Conservation (phyloP, 2,888 invertebrate genomes). For the Aphodius granarius region DNA sequence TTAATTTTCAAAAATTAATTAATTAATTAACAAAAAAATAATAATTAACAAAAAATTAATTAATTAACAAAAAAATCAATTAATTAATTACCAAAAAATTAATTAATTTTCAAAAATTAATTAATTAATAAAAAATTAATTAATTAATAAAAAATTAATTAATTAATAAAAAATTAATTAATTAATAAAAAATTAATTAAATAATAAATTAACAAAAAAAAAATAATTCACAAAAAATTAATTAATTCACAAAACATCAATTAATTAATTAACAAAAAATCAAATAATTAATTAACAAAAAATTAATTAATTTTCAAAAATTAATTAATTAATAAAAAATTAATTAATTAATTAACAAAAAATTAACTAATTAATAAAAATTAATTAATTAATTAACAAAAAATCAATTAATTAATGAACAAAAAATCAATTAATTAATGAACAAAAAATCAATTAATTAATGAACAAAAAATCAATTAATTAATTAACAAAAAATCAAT, state of each 20-base stretch:
- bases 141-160: background rate
- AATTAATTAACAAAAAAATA: background rate
- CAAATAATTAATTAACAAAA: too few species aligned
- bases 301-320: too few species aligned
- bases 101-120: background rate
- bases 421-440: background rate
- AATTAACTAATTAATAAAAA: slow-evolving; percentile 29
- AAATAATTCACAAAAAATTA: slow-evolving; percentile 18
- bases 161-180: background rate
- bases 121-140: background rate
- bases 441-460: background rate
- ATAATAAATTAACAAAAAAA: background rate
- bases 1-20: background rate
- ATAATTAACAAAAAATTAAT: background rate
- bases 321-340: background rate
- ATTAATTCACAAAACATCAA: too few species aligned
- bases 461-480: background rate
- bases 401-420: background rate
- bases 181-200: background rate
- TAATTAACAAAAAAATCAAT: too few species aligned
- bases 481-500: too few species aligned
- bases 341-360: slow-evolving; percentile 28
- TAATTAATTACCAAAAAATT: too few species aligned
- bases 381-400: background rate
- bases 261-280: too few species aligned